Evolutionary conservation across 53 echinoderm and acorn worm genomes (phyloP).

Genomic region (Glandiceps talaboti): DNA sequence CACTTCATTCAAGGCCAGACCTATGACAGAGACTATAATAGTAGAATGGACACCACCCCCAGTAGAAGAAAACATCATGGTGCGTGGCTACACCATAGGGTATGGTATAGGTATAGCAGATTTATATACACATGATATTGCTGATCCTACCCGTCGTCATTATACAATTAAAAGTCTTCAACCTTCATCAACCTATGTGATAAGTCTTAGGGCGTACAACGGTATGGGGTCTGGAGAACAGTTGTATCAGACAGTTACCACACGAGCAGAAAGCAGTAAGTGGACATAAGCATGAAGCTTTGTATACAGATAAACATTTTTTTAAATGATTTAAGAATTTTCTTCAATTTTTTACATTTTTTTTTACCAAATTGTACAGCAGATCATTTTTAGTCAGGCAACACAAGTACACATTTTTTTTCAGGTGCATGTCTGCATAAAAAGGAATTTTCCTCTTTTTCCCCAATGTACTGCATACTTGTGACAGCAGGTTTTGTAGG

Average conservation of each 20-base stretch:
- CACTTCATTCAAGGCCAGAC: constrained; percentile 7
- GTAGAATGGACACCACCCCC: constrained; percentile 64
- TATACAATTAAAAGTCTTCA: constrained; percentile 34
- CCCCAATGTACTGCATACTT: no score
- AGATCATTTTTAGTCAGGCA: no score
- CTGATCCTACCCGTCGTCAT: constrained; percentile 14
- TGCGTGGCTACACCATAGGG: constrained; percentile 64
- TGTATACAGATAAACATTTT: no score
- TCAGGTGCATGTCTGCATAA: no score
- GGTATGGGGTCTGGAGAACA: constrained; percentile 56
- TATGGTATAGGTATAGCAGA: constrained; percentile 64
- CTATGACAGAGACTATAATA: constrained; percentile 41
- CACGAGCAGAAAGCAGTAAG: constrained; percentile 36
- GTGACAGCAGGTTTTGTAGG: no score
- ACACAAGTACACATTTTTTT: no score
- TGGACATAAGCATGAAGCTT: no score
- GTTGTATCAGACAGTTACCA: constrained; percentile 36
- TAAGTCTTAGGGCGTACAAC: constrained; percentile 82
- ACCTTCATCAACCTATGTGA: constrained; percentile 57
- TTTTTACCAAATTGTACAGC: no score
- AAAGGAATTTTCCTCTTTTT: no score
- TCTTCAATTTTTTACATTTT: no score
- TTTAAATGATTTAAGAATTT: no score
- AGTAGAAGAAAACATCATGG: constrained; percentile 25
- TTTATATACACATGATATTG: constrained; percentile 4